Evolutionary conservation across 2,113 vertebrate genomes (phyloP), one percentile per base, ranked within the genome.

Genomic region (Aleadryas rufinucha): DNA sequence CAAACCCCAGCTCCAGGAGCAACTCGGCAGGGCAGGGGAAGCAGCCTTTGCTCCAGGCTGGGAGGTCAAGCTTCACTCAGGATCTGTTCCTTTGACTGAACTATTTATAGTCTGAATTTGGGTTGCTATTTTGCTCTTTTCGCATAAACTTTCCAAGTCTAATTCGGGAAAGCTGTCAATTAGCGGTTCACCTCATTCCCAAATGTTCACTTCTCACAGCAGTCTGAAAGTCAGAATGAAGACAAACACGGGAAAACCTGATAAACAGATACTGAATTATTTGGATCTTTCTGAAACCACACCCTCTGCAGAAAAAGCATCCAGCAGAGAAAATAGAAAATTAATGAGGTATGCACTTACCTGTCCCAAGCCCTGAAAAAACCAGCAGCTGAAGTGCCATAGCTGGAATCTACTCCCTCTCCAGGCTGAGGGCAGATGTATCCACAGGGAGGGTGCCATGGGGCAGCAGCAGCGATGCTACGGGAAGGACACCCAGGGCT

Each of bases 71-170:
- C 28, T 61, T 90, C 39, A 28, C 39, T n/a, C 42, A 13, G 72
- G 16, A 84, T 16, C 22, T 50, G 13, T 31, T 82, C 68, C 39
- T 60, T 56, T 60, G 35, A 22, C 31, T 23, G 21, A 63, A 30
- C 24, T 52, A 63, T 44, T 86, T 74, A 50, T 17, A 61, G 21
- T 17, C 65, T 54, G 81, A 78, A n/a, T 53, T 57, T 37, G 30
- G n/a, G 47, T 50, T 94, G 57, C 50, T 88, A 47, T 83, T 93
- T 93, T 49, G 47, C 74, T 74, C 33, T 35, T 94, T 72, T 59
- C 42, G 45, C 56, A n/a, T 33, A 83, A 69, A 72, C 33, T 72
- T 86, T 61, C 33, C 66, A 49, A 63, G 39, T 39, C 76, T 49
- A 65, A 45, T 0, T 47, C 23, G 13, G 35, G 50, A 85, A 87